Evolutionary conservation across 2,797 vertebrate genomes (phyloP), one percentile per base, ranked within the genome.

Genomic region (Cygnus olor): DNA sequence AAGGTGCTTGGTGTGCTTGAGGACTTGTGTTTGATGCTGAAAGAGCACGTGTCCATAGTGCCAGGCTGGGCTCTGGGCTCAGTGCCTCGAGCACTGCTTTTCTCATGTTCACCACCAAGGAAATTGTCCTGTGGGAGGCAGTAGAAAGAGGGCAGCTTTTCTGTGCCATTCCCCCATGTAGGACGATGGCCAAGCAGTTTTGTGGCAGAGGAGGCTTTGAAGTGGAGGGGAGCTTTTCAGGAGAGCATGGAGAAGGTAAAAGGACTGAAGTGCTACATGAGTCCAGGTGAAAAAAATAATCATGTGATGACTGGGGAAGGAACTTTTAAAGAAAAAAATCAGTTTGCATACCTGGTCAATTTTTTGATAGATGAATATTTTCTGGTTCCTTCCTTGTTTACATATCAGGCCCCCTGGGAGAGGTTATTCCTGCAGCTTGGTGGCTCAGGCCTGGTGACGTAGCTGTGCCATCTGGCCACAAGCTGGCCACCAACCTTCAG

Each of bases 11-110:
- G 5, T 63, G 79, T 70, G 34, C 57, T 47, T 49, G 40, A 77
- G 42, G 25, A 57, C 30, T 34, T 56, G 30, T 20, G 32, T 47
- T 61, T 13, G 22, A 20, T 28, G 38, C 53, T 45, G 36, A 36
- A 44, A 34, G 51, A 44, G 20, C 44, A 7, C 1, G 11, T 27
- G 53, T 54, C 11, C 30, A 8, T 54, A 30, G 47, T 2, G 0
- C 14, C 24, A 40, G 53, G 22, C 56, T 63, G 38, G 63, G 69
- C 34, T 28, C 81, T 58, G 51, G 11, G 47, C 47, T 61, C 64
- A 45, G 32, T 15, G 22, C 49, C 58, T 72, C 47, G n/a, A 36
- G 10, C 45, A 21, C 6, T 24, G 49, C 34, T 47, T 76, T 70
- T 45, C 64, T 63, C 40, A 4, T 32, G 30, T 49, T 89, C 47